Evolutionary conservation across 1,140 invertebrate species (phyloP).

Genomic region (Procambarus clarkii): DNA sequence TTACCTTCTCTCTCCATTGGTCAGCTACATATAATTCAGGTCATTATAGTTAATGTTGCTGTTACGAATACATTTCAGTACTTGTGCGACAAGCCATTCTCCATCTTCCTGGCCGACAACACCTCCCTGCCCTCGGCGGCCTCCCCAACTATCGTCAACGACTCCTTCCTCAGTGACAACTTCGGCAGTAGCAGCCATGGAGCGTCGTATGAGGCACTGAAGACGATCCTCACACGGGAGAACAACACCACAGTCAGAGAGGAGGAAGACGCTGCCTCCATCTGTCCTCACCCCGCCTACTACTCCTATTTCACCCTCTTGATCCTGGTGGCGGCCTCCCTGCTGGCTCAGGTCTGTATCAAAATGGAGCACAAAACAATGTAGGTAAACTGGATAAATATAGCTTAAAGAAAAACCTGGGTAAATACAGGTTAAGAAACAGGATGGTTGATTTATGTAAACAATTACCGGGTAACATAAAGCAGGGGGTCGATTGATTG

Average conservation of each 20-base stretch:
- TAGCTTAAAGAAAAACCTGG: no score
- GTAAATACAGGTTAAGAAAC: no score
- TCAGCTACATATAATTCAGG: no score
- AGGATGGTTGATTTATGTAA: no score
- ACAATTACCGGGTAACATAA: no score
- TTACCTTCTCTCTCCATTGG: no score
- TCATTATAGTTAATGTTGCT: no score
- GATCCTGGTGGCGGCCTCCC: slow-evolving; percentile 82
- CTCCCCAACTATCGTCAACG: neutral
- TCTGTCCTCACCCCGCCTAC: slow-evolving; percentile 84
- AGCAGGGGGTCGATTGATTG: no score
- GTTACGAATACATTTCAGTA: slow-evolving; percentile 24
- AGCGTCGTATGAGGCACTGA: neutral
- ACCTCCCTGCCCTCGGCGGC: neutral
- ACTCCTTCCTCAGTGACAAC: slow-evolving; percentile 30
- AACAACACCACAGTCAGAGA: neutral
- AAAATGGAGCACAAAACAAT: no score
- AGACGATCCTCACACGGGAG: neutral
- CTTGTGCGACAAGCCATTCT: slow-evolving; percentile 68
- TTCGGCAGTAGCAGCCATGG: slow-evolving; percentile 16
- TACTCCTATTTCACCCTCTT: slow-evolving; percentile 84
- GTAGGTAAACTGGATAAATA: no score
- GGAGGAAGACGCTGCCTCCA: neutral
- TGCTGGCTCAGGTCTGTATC: slow-evolving; percentile 81
- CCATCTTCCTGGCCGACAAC: neutral